Percentiles rank a stretch among this genome's conserved stretches.
Evolutionary conservation across 2,797 vertebrate genomes (phyloP).

Genomic region (Halcyon badia): DNA sequence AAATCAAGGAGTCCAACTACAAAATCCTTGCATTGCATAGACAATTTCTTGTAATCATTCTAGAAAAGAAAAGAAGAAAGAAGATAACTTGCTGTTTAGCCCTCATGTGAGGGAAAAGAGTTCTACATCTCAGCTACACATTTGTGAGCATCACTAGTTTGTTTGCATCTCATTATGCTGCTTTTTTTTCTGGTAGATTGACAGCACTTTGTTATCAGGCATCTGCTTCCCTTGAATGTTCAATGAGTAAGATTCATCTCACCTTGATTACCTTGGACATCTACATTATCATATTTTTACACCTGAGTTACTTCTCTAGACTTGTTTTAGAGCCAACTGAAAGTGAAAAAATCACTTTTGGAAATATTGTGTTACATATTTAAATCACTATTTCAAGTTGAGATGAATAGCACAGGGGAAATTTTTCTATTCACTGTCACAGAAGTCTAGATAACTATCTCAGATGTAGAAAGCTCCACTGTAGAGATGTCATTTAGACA

Average conservation of each 20-base stretch:
- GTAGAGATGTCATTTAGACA: not conserved
- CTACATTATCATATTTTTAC: not conserved
- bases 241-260: not conserved
- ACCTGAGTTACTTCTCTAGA: not conserved
- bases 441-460: not conserved
- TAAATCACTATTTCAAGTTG: not conserved
- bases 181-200: not conserved
- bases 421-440: not conserved
- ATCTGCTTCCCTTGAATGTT: not conserved
- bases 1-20: conserved; percentile 97
- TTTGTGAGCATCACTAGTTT: not conserved
- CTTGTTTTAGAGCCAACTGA: not conserved
- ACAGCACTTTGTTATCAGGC: not conserved
- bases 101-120: not conserved
- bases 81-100: not conserved
- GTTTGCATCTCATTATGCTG: not conserved
- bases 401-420: not conserved
- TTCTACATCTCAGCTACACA: not conserved
- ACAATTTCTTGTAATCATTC: conserved; percentile 97
- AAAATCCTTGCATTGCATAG: conserved; percentile 98
- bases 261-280: not conserved
- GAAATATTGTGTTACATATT: not conserved
- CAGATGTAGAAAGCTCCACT: not conserved
- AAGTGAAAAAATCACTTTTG: not conserved
- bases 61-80: conserved; percentile 72